phyloP scores from a whole-genome alignment of 2,113 vertebrate genomes.

The Brachyhypopomus gauderio region DNA sequence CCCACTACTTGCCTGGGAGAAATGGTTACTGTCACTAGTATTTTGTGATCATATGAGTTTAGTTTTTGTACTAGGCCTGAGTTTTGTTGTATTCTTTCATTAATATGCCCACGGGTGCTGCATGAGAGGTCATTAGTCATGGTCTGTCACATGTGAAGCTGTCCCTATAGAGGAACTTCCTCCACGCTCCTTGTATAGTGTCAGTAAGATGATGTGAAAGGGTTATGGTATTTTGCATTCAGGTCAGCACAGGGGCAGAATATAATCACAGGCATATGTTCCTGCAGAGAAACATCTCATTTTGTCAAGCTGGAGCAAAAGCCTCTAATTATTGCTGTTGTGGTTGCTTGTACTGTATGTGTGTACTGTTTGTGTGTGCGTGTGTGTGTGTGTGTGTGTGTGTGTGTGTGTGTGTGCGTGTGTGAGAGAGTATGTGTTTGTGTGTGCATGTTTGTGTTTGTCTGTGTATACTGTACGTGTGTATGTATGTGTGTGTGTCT shows the following conservation, averaged over 20 bases:
- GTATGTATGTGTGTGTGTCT: no score
- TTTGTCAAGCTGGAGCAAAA: conserved; percentile 35
- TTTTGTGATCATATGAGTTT: background rate
- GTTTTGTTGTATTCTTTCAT: conserved; percentile 3
- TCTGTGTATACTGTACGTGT: no score
- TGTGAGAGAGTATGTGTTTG: conserved; percentile 32
- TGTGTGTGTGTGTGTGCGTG: conserved; percentile 39
- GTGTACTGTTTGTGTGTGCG: no score
- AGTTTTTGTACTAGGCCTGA: background rate
- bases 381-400: conserved; percentile 12
- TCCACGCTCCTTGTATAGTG: background rate
- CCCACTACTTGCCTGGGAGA: no score
- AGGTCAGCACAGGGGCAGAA: conserved; percentile 28
- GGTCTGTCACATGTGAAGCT: background rate
- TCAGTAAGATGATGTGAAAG: background rate
- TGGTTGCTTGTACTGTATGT: background rate
- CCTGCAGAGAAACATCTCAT: conserved; percentile 36
- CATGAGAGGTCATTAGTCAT: conserved; percentile 15
- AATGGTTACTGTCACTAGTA: no score
- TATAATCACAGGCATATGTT: conserved; percentile 42
- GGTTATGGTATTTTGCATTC: conserved; percentile 18
- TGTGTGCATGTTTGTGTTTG: background rate
- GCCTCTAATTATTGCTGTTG: conserved; percentile 49
- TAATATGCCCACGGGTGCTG: conserved; percentile 1
- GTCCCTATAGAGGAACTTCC: background rate